phyloP scores from a whole-genome alignment of 2,888 invertebrate genomes.

The Onthophagus sagittarius region DNA sequence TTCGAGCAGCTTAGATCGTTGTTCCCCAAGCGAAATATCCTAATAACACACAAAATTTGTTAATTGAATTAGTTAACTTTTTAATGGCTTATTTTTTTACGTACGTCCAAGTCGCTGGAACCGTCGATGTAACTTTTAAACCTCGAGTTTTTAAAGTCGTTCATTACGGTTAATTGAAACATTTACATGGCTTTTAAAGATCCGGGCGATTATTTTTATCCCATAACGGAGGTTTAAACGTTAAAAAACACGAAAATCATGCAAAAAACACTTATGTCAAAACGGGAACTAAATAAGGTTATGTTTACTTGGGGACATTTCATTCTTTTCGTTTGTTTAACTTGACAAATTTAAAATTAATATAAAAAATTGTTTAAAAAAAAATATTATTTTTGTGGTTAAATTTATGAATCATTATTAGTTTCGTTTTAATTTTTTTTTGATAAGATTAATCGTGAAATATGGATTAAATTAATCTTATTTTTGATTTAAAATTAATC shows the following conservation, averaged over 20 bases:
- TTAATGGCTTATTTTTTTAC: conserved; percentile 2
- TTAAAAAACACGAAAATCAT: neutral
- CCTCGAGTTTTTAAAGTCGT: conserved; percentile 37
- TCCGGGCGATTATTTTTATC: conserved; percentile 1
- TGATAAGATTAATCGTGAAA: too few relatives aligned
- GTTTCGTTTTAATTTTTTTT: too few relatives aligned
- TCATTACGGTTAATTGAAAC: conserved; percentile 23
- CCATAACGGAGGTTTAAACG: neutral
- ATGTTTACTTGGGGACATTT: conserved; percentile 20
- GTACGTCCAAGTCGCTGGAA: conserved; percentile 43
- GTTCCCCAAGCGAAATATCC: conserved; percentile 43
- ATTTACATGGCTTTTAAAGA: conserved; percentile 14
- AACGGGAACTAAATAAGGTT: conserved; percentile 17
- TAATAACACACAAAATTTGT: conserved; percentile 30
- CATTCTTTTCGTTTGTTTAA: conserved; percentile 10
- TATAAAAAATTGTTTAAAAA: neutral
- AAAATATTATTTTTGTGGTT: neutral
- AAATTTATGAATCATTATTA: neutral
- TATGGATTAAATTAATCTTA: too few relatives aligned
- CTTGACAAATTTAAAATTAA: neutral
- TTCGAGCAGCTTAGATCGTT: conserved; percentile 44
- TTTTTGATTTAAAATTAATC: too few relatives aligned
- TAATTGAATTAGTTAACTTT: neutral
- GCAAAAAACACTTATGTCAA: conserved; percentile 4
- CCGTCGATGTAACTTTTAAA: conserved; percentile 47